These are phyloP conservation scores for Tiaroga cobitis DNA, from an alignment of 2,797 vertebrate species.

Conservation along the genomic window DNA sequence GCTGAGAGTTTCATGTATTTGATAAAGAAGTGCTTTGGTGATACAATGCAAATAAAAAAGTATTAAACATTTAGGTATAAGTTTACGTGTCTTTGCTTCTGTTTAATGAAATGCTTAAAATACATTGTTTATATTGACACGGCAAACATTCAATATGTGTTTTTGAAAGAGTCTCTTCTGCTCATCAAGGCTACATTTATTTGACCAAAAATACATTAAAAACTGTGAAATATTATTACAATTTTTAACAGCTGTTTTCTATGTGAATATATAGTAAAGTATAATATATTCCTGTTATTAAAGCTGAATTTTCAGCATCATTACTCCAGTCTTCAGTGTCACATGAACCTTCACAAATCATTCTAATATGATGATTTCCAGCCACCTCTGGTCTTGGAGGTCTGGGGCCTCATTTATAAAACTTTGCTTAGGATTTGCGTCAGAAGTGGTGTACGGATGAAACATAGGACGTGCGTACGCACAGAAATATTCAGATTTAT, in stretches of 20 bases:
- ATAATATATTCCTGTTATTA: no score
- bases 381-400: no score
- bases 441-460: no score
- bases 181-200: not conserved
- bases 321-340: not conserved
- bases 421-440: no score
- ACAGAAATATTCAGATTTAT: no score
- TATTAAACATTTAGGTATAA: slow-evolving; percentile 55
- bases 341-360: not conserved
- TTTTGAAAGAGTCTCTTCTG: not conserved
- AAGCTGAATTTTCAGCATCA: no score
- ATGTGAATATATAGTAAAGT: no score
- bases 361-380: not conserved
- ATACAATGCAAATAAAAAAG: slow-evolving; percentile 22
- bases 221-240: not conserved
- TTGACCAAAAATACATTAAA: not conserved
- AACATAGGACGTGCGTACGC: no score
- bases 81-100: no score
- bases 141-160: not conserved
- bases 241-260: no score
- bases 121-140: not conserved
- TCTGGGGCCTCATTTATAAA: no score
- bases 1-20: slow-evolving; percentile 10
- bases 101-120: not conserved
- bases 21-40: not conserved